phyloP scores from a whole-genome alignment of 1,140 invertebrate species.

The Mizuhopecten yessoensis region DNA sequence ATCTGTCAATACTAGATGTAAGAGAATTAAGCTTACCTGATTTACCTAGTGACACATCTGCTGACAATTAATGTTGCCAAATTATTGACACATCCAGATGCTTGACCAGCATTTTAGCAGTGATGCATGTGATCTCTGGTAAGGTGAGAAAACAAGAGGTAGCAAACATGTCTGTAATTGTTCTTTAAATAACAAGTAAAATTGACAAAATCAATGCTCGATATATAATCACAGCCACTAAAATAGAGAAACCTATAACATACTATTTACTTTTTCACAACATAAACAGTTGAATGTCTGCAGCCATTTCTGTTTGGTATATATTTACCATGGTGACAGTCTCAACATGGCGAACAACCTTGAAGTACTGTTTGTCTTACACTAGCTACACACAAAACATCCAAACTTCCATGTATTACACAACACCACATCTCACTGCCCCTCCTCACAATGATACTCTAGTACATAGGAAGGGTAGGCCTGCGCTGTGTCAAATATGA shows the following conservation, averaged over 20 bases:
- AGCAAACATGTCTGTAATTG: background rate
- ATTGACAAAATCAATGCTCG: background rate
- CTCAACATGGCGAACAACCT: background rate
- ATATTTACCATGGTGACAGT: constrained; percentile 6
- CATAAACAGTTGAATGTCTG: background rate
- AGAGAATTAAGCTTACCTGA: too few species aligned
- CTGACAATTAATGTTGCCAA: too few species aligned
- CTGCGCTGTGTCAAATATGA: constrained; percentile 77
- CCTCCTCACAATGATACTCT: constrained; percentile 65
- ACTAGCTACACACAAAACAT: constrained; percentile 10
- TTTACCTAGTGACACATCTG: too few species aligned
- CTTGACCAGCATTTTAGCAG: too few species aligned
- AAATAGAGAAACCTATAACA: background rate
- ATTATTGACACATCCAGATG: too few species aligned
- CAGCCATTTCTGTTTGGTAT: background rate
- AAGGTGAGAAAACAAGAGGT: background rate
- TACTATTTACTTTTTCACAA: background rate
- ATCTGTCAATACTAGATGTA: too few species aligned
- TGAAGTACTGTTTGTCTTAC: background rate
- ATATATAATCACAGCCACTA: background rate
- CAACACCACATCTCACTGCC: background rate
- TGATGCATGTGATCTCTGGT: too few species aligned
- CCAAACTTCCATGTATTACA: background rate
- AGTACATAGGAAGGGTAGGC: constrained; percentile 77
- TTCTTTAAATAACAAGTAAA: background rate